Conservation (phyloP, 1,140 invertebrate genomes). For the Maniola jurtina region DNA sequence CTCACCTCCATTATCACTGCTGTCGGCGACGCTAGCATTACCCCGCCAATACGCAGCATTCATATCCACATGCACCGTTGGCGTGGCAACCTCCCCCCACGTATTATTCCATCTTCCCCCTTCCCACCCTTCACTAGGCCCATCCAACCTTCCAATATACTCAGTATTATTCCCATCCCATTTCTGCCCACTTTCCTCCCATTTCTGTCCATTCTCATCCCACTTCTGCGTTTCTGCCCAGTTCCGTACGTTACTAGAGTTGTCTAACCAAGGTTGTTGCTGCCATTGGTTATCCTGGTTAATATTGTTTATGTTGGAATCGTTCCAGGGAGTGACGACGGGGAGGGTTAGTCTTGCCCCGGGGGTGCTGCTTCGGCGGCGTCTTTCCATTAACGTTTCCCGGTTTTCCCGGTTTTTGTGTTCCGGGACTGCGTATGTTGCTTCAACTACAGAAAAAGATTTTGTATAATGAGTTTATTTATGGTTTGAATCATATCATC, state of each 20-base stretch:
- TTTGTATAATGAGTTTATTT: too few species aligned
- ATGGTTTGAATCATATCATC: too few species aligned
- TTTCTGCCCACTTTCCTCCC: constrained; percentile 52
- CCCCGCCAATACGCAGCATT: constrained; percentile 77
- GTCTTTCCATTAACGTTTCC: constrained; percentile 60
- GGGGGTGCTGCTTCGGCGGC: constrained; percentile 61
- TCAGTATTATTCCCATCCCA: constrained; percentile 51
- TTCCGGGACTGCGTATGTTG: constrained; percentile 69
- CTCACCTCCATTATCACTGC: constrained; percentile 73
- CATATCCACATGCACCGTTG: constrained; percentile 66
- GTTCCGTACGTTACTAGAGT: constrained; percentile 59
- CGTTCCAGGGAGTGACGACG: constrained; percentile 50
- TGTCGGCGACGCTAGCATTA: constrained; percentile 80
- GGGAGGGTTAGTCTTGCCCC: constrained; percentile 58
- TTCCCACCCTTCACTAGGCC: constrained; percentile 53
- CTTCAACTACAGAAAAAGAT: constrained; percentile 40
- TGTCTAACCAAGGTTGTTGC: constrained; percentile 62
- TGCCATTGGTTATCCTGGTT: constrained; percentile 52
- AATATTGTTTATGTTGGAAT: constrained; percentile 3
- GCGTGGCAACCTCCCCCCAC: constrained; percentile 64
- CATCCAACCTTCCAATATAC: constrained; percentile 43
- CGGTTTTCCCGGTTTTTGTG: constrained; percentile 57
- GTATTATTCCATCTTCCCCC: constrained; percentile 62
- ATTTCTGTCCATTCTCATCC: constrained; percentile 45
- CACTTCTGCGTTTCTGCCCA: constrained; percentile 66